A percentile compares a stretch with the other conserved stretches of the same genome.
These are phyloP conservation scores for Hemistola chrysoprasaria DNA, from an alignment of 2,888 invertebrate species.

Conservation along the genomic window DNA sequence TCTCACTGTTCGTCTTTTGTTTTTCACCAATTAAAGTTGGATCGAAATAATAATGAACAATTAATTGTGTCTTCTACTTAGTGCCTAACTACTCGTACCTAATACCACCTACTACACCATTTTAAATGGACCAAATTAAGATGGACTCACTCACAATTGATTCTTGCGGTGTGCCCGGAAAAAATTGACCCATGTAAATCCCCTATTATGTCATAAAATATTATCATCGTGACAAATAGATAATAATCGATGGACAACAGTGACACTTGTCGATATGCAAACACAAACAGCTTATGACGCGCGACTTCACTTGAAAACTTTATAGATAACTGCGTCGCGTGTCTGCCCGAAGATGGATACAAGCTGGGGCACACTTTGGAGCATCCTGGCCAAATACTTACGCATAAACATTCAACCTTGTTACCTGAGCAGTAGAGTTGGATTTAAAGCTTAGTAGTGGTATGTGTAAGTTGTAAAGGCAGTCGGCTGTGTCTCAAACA, in stretches of 20 bases:
- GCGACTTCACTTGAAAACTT: slow-evolving; percentile 72
- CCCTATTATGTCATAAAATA: slow-evolving; percentile 1
- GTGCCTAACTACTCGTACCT: too few relatives aligned
- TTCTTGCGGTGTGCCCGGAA: background rate
- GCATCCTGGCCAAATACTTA: slow-evolving; percentile 20
- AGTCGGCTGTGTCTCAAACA: slow-evolving; percentile 74
- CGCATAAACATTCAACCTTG: slow-evolving; percentile 16
- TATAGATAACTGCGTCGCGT: slow-evolving; percentile 70
- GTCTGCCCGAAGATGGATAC: slow-evolving; percentile 52
- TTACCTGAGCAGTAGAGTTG: slow-evolving; percentile 24
- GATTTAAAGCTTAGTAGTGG: slow-evolving; percentile 15
- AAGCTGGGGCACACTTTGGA: slow-evolving; percentile 26
- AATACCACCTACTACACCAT: too few relatives aligned
- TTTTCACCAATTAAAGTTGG: too few relatives aligned
- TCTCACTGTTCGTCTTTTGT: too few relatives aligned
- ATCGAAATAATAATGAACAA: too few relatives aligned
- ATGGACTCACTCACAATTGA: too few relatives aligned
- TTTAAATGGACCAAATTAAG: too few relatives aligned
- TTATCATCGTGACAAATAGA: slow-evolving; percentile 42
- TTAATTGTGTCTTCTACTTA: too few relatives aligned
- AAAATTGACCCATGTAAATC: too few relatives aligned
- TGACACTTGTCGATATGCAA: slow-evolving; percentile 65
- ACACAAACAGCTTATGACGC: slow-evolving; percentile 65
- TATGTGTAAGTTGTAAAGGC: slow-evolving; percentile 34
- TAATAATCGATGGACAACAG: slow-evolving; percentile 52